Base-by-base conservation (phyloP, 2,888 invertebrate genomes). In the Caenorhabditis sp. region DNA sequence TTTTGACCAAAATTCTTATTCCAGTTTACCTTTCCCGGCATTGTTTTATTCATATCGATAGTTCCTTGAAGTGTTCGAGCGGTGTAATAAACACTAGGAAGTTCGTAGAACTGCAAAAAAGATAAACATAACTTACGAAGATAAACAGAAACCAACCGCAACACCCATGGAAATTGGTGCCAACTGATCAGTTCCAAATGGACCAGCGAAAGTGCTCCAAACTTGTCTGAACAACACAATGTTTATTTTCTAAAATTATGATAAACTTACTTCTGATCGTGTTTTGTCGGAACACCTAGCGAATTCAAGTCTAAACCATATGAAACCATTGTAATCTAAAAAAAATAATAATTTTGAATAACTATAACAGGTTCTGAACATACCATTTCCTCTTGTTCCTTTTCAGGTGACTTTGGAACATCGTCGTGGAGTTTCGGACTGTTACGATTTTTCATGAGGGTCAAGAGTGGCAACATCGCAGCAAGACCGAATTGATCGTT, bases 401-500 rank as follows among this genome's bases (percentile, higher is more conserved):
- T 4, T 31, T 31, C 31, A 6, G 31, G 5, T 6, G 31, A 6
- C 5, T 6, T 3, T 43, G 12, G 43, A 3, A 12, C 43, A 43
- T 10, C 3, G 2, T 43, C 17, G 43, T 3, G 2, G 4, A 12
- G 2, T 51, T 19, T 19, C 8, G 23, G 5, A 19, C 21, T 19
- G 23, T 51, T 51, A 8, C 51, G 51, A 43, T 43, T 43, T 43
- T 43, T 43, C 43, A 61, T 66, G n/a, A 65, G 57, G 24, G 58
- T 68, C 8, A 67, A 62, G 36, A 72, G 58, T 19, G 72, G 72
- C 17, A 68, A 49, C 65, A 72, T 50, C 0, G 72, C 72, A 8
- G 68, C 72, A 58, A 72, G 60, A 19, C 72, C 72, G 14, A 62
- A 72, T 31, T 65, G 68, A 62, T 72, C 68, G 12, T 64, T 55